Evolutionary conservation across 1,140 invertebrate species (phyloP), one percentile per base, ranked within the genome.

Genomic region (Ceratina japonica): DNA sequence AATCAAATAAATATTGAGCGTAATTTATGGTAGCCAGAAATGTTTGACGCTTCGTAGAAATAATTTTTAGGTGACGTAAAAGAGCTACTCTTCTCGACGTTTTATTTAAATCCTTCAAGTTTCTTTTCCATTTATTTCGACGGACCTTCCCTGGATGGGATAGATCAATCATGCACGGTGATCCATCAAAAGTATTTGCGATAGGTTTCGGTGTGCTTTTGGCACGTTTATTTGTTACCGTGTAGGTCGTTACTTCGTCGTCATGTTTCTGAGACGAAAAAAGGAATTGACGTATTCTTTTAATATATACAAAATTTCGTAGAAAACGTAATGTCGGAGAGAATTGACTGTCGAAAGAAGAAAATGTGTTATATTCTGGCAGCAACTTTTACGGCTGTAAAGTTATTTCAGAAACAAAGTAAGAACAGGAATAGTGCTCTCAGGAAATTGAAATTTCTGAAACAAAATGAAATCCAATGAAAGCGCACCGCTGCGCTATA

Each of bases 121-220:
- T 51, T 69, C 49, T n/a, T 69, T 61, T 31, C 44, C 56, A 59
- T 76, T 51, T 51, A 61, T 69, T 76, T 61, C 18, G 24, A 10
- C 24, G 15, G 18, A 61, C 20, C 37, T 61, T 61, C 15, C 31
- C 18, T 68, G 20, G 7, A 59, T 59, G 54, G 20, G 24, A 75
- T 27, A 66, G 52, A 76, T 76, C 64, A 61, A 76, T 76, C 44
- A 69, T 10, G 31, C 54, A 0, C 16, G 54, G 52, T 10, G 22
- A 69, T 76, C 65, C 74, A 61, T 69, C 65, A 69, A 69, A 69
- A 49, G 15, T 49, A 54, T 54, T 58, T 13, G 56, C 20, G 64
- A 61, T 37, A 24, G 24, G 22, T 61, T 51, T 76, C 66, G 1
- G 24, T 37, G 52, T 59, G 65, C 27, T 69, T 51, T 31, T 31